Base-by-base conservation (phyloP, 2,888 invertebrate genomes). In the Oasisia sp. region DNA sequence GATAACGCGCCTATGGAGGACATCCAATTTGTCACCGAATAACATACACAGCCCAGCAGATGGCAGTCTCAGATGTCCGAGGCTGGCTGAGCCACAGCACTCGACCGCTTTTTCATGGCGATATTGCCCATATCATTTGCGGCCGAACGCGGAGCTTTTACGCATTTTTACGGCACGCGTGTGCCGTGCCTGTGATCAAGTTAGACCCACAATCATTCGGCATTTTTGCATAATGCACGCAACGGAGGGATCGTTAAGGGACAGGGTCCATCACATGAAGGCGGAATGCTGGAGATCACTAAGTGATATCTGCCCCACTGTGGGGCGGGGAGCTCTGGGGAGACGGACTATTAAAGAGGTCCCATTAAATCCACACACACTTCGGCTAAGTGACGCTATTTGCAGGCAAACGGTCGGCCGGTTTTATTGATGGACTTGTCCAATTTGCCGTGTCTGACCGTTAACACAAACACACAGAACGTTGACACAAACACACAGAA, bases 111-210 rank as follows among this genome's bases (percentile, higher is more conserved):
- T 74, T 74, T 74, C 74, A 19, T 27, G 19, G 27, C 27, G n/a
- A 74, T 27, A 74, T 27, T 74, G 74, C 74, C 74, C 74, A 74
- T 74, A 74, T 74, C 74, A 74, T 74, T 74, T 74, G 74, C 74
- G 27, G 27, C 19, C 27, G 74, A 74, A 74, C n/a, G 74, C 74
- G n/a, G 74, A 27, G 74, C 74, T 74, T 74, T 74, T 74, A 74
- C 74, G 74, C 74, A n/a, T 74, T 74, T 74, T 74, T 74, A 74
- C 74, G n/a, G 74, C 74, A 74, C 74, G 74, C 27, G 27, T 19
- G n/a, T 74, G n/a, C 74, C 74, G 2, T 74, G 74, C 74, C 74
- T 27, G n/a, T 74, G 74, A 74, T 74, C 74, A 74, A 19, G 74
- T 74, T 74, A 74, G 27, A 74, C 19, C 74, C 74, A 74, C 74